phyloP scores from a whole-genome alignment of 2,888 invertebrate genomes.

The Pasiphila rectangulata region DNA sequence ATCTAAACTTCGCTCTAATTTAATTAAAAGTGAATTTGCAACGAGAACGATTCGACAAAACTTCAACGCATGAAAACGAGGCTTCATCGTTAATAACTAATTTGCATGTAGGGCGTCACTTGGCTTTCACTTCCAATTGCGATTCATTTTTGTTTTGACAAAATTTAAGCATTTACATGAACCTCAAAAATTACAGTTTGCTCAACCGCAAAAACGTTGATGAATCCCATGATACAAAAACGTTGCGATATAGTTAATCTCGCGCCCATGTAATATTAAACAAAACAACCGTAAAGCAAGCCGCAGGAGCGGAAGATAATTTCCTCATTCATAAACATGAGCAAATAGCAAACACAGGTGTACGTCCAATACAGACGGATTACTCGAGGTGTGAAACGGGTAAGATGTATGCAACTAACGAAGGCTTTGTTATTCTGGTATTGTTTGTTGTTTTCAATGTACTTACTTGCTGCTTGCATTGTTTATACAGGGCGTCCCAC shows the following conservation, averaged over 20 bases:
- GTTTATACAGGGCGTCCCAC: too few species aligned
- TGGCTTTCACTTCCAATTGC: not conserved
- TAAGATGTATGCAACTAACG: conserved; percentile 31
- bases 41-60: conserved; percentile 23
- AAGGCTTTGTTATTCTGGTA: conserved; percentile 22
- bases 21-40: conserved; percentile 25
- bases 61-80: conserved; percentile 22
- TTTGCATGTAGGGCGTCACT: conserved; percentile 25
- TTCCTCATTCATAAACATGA: conserved; percentile 36
- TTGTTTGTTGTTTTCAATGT: conserved; percentile 1
- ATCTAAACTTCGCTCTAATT: conserved; percentile 7
- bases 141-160: not conserved
- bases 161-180: too few species aligned
- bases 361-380: conserved; percentile 32
- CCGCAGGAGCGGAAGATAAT: conserved; percentile 28
- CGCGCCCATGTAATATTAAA: not conserved
- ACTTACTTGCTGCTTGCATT: conserved; percentile 25
- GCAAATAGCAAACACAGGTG: conserved; percentile 30
- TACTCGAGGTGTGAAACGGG: conserved; percentile 38
- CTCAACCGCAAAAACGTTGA: too few species aligned
- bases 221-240: not conserved
- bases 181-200: too few species aligned
- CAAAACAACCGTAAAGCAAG: conserved; percentile 20
- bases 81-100: conserved; percentile 29
- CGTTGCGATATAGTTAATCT: not conserved